These are phyloP conservation scores for Apodemia mormo DNA, from an alignment of 2,888 invertebrate species.

Conservation along the genomic window DNA sequence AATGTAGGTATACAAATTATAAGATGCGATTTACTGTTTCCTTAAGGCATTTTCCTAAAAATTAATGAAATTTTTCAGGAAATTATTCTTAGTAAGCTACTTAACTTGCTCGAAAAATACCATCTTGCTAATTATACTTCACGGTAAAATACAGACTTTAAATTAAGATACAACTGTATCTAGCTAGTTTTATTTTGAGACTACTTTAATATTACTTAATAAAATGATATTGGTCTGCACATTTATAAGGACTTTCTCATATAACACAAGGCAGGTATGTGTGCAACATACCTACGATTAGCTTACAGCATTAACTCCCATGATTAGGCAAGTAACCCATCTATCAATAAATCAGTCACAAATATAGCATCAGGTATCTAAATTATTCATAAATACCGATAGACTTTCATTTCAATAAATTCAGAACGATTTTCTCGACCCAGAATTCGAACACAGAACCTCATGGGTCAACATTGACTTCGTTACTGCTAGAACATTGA, in stretches of 20 bases:
- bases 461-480: too few relatives aligned
- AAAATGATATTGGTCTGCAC: too few relatives aligned
- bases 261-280: too few relatives aligned
- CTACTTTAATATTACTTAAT: too few relatives aligned
- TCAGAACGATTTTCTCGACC: too few relatives aligned
- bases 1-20: background rate
- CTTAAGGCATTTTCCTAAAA: constrained; percentile 5
- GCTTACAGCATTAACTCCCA: too few relatives aligned
- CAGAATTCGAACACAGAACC: too few relatives aligned
- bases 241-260: too few relatives aligned
- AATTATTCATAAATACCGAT: background rate
- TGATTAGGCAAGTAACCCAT: background rate
- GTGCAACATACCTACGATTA: too few relatives aligned
- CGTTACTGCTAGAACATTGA: too few relatives aligned
- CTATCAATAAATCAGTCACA: background rate
- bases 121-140: constrained; percentile 13
- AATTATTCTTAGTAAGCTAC: constrained; percentile 7
- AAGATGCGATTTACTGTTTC: background rate
- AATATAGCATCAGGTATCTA: background rate
- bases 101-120: constrained; percentile 6
- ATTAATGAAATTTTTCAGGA: background rate
- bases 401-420: too few relatives aligned
- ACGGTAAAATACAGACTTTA: constrained; percentile 8
- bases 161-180: constrained; percentile 10
- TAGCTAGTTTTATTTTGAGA: background rate